Percentiles rank a stretch among this genome's conserved stretches.
Conservation (phyloP, 2,113 vertebrate species). For the Eleginops maclovinus region DNA sequence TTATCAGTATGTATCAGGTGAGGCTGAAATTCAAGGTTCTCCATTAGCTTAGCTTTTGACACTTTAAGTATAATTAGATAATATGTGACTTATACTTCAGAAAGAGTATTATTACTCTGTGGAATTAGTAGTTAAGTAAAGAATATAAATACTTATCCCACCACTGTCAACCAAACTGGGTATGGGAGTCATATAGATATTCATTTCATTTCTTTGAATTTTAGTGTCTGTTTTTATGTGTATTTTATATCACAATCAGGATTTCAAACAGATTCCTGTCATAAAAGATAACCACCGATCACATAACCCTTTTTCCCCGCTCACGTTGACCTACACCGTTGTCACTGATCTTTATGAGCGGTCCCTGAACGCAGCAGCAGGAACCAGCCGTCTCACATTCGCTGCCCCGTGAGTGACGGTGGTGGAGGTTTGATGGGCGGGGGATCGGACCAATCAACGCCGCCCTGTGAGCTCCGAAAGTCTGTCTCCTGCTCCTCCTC, state of each 20-base stretch:
- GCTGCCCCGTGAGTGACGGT: slow-evolving; percentile 77
- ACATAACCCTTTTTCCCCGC: neutral
- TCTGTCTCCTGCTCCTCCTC: slow-evolving; percentile 2
- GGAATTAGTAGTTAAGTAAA: no score
- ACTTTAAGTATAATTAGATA: no score
- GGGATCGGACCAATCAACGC: slow-evolving; percentile 28
- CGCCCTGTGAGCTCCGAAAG: neutral
- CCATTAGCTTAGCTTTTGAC: no score
- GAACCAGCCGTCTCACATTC: slow-evolving; percentile 70
- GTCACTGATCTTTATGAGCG: neutral
- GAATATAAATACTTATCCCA: no score
- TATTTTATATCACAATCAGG: neutral
- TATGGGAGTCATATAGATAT: no score
- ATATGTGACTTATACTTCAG: no score
- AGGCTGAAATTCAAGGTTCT: no score
- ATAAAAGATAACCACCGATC: no score
- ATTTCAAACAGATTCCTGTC: neutral
- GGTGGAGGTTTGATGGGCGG: slow-evolving; percentile 45
- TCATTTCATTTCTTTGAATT: neutral
- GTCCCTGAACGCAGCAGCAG: slow-evolving; percentile 51
- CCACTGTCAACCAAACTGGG: no score
- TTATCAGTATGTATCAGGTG: no score
- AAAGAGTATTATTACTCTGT: no score
- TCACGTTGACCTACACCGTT: slow-evolving; percentile 26
- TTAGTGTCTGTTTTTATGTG: neutral